Conservation (phyloP, 2,113 vertebrate species). For the Monarcha castaneiventris region DNA sequence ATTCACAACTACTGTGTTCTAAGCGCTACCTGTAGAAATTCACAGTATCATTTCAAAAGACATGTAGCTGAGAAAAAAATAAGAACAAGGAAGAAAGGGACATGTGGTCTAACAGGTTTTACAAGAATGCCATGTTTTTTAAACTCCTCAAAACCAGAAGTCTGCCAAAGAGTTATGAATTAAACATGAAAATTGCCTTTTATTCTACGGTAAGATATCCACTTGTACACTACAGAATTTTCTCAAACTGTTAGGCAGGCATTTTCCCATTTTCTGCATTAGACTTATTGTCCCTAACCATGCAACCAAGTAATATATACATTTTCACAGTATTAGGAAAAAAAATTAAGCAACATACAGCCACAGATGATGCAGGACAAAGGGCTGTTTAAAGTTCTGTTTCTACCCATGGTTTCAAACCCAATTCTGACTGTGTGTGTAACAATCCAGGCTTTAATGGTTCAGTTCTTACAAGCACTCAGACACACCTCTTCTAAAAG, state of each 20-base stretch:
- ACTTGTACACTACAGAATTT: not conserved
- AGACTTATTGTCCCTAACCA: not conserved
- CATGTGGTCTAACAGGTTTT: not conserved
- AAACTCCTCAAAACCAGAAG: not conserved
- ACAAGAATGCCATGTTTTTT: not conserved
- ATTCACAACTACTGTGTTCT: not conserved
- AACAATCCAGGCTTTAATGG: not conserved
- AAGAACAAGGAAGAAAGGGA: not conserved
- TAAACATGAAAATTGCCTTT: not conserved
- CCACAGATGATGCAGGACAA: conserved; percentile 55
- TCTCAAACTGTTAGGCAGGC: conserved; percentile 62
- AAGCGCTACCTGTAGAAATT: not conserved
- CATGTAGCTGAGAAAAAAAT: not conserved
- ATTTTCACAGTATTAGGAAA: conserved; percentile 35
- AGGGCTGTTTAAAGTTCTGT: not conserved
- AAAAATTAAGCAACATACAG: conserved; percentile 39
- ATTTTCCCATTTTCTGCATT: conserved; percentile 42
- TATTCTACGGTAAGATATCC: not conserved
- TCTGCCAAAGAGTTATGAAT: not conserved
- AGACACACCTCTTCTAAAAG: not conserved
- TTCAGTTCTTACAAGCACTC: not conserved
- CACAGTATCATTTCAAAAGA: not conserved
- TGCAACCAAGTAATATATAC: not conserved
- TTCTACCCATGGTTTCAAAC: not conserved
- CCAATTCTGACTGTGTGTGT: not conserved